Conservation (phyloP, 2,888 invertebrate genomes). For the Melipona beecheii region DNA sequence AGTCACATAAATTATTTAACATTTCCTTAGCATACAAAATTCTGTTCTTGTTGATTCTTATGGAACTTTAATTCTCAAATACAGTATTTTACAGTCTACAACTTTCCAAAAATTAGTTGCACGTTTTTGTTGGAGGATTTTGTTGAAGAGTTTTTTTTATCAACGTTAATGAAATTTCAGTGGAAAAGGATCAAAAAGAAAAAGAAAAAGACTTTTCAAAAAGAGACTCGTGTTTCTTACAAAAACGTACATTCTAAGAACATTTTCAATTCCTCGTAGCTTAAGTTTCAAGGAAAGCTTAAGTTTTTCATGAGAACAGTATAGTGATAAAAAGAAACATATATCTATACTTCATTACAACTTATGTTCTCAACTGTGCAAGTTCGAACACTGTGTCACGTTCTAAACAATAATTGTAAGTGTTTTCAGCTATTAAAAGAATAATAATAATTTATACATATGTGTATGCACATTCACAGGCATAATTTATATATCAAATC, state of each 20-base stretch:
- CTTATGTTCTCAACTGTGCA: not conserved
- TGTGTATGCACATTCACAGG: not conserved
- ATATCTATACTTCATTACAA: not conserved
- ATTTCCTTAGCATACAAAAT: too few species aligned
- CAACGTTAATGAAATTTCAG: not conserved
- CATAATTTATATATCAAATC: not conserved
- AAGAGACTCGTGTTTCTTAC: too few species aligned
- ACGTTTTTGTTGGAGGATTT: not conserved
- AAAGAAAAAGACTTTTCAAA: not conserved
- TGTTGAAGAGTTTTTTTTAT: not conserved
- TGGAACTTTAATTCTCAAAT: not conserved
- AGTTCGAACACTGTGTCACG: not conserved
- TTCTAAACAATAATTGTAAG: conserved; percentile 1
- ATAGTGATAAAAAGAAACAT: too few species aligned
- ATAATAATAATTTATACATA: not conserved
- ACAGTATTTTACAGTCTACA: not conserved
- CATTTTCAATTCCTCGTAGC: too few species aligned
- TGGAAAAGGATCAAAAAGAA: not conserved
- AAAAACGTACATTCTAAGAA: too few species aligned
- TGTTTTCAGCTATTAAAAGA: not conserved
- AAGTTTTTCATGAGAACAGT: not conserved
- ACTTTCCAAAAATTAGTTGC: not conserved
- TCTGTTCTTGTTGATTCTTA: not conserved
- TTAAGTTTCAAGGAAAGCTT: too few species aligned
- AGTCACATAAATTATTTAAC: not conserved